Evolutionary conservation across 1,140 invertebrate species (phyloP).

Genomic region (Atta texana): DNA sequence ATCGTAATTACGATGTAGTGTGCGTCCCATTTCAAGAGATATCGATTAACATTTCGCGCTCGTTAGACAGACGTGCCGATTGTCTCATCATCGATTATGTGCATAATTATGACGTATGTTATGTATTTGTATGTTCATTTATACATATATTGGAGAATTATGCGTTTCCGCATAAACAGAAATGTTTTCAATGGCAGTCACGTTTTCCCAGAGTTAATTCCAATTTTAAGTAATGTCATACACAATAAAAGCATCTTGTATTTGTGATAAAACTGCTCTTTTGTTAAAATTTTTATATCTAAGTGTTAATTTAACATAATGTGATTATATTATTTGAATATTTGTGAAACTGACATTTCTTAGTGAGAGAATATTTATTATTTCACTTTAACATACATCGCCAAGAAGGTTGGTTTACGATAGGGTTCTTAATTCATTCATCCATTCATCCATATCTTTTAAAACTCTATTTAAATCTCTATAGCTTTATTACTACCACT

Average conservation of each 20-base stretch:
- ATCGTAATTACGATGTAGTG: constrained; percentile 28
- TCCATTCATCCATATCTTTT: too few relatives aligned
- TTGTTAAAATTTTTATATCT: too few relatives aligned
- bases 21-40: constrained; percentile 38
- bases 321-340: too few relatives aligned
- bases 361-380: too few relatives aligned
- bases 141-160: background rate
- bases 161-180: background rate
- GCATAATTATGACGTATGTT: constrained; percentile 9
- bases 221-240: background rate
- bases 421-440: too few relatives aligned
- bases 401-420: too few relatives aligned
- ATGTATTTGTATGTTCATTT: constrained; percentile 15
- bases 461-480: too few relatives aligned
- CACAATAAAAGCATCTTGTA: background rate
- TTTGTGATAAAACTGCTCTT: background rate
- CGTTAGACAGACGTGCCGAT: constrained; percentile 9
- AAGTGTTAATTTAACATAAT: too few relatives aligned
- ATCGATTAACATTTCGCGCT: constrained; percentile 52
- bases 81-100: constrained; percentile 24
- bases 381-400: too few relatives aligned
- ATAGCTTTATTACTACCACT: too few relatives aligned
- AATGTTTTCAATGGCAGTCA: background rate
- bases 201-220: background rate
- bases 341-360: too few relatives aligned